Evolutionary conservation across 2,797 vertebrate species (phyloP).

Genomic region (Hephaestus fuliginosus): DNA sequence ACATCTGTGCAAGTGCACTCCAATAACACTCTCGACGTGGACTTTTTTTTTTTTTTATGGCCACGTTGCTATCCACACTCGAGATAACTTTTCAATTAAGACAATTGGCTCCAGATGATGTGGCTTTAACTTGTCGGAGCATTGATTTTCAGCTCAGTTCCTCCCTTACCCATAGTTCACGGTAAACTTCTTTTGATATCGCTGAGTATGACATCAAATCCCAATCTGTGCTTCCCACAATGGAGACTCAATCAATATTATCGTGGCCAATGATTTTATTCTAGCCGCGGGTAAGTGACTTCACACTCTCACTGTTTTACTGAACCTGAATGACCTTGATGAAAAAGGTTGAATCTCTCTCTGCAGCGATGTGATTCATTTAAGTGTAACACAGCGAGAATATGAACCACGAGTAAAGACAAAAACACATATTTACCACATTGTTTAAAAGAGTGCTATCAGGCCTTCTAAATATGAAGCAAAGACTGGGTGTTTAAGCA

Average conservation of each 20-base stretch:
- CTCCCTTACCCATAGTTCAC: conserved; percentile 2
- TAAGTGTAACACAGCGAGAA: background rate
- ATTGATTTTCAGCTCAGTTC: conserved; percentile 51
- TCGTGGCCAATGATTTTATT: conserved; percentile 39
- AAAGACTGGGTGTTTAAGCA: conserved; percentile 5
- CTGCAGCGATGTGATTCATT: conserved; percentile 29
- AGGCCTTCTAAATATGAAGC: conserved; percentile 6
- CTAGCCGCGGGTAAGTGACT: conserved; percentile 29
- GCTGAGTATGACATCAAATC: conserved; percentile 32
- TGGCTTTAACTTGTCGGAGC: conserved; percentile 56
- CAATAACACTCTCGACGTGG: conserved; percentile 45
- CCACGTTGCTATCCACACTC: conserved; percentile 16
- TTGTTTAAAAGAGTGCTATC: background rate
- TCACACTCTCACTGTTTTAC: conserved; percentile 37
- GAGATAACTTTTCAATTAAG: conserved; percentile 69
- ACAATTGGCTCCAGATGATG: conserved; percentile 57
- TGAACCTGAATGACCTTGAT: conserved; percentile 56
- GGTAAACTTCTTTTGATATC: conserved; percentile 32
- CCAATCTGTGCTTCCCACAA: conserved; percentile 10
- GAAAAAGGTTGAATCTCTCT: conserved; percentile 28
- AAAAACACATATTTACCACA: background rate
- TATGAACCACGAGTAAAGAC: conserved; percentile 31
- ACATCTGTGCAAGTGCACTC: conserved; percentile 55
- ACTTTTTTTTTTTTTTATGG: conserved; percentile 37
- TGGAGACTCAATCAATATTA: conserved; percentile 33